Evolutionary conservation across 2,797 vertebrate genomes (phyloP), one percentile per base, ranked within the genome.

Genomic region (Acanthurus tractus): DNA sequence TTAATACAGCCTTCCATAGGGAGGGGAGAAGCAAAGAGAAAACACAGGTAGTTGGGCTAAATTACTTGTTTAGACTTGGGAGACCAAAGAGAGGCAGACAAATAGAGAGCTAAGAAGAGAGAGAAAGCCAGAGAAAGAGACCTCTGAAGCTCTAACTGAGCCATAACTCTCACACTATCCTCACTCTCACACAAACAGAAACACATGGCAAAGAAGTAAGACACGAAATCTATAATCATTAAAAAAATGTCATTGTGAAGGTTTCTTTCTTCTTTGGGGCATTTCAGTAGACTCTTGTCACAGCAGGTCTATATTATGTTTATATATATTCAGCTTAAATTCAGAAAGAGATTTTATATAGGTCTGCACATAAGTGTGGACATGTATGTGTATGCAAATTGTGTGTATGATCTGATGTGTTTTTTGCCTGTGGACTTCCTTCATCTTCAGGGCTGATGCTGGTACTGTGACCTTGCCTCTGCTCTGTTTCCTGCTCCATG

Each of bases 401-500:
- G 18, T 61, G 62, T 45, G 6, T 82, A 46, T 71, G 25, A 63
- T 67, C 6, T 8, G 42, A 64, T 8, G 8, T 61, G 64, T 67
- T 58, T 18, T 70, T 72, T 59, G 50, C 3, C 54, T 65, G 29
- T 34, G 29, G 49, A 55, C 25, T 42, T 67, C 11, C 50, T 62
- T 77, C 25, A 23, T 70, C 53, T 75, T 70, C 57, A 74, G 62
- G 70, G 58, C 29, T 81, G 63, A 56, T 61, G 67, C 29, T 34
- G 29, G 29, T 34, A 34, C 25, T 18, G 44, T 86, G 85, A 86
- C 84, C 88, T 93, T 93, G 86, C 70, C 59, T 62, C 86, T 86
- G 83, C 84, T 78, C 29, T 25, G 61, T 79, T 79, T 70, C 55
- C 67, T 55, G 54, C 67, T 72, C 71, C 81, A 92, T 93, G 89